phyloP scores from a whole-genome alignment of 2,113 vertebrate genomes.

The Spea multiplicata region DNA sequence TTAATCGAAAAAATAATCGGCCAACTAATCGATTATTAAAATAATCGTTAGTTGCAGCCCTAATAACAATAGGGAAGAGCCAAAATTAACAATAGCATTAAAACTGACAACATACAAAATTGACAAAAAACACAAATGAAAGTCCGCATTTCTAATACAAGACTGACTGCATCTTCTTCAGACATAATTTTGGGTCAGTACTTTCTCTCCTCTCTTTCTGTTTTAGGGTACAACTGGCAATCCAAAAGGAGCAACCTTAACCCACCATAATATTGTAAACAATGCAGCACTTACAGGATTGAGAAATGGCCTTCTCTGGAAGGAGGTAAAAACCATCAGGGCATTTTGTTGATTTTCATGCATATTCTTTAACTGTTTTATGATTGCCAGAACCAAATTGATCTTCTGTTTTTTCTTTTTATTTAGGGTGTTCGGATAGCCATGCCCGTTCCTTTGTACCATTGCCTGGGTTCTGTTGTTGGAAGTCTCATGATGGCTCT shows the following conservation, averaged over 20 bases:
- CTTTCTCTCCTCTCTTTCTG: constrained; percentile 43
- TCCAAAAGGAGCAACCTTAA: constrained; percentile 88
- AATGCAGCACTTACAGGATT: constrained; percentile 72
- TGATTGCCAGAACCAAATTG: neutral
- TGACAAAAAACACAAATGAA: no score
- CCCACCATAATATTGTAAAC: constrained; percentile 91
- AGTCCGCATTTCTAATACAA: no score
- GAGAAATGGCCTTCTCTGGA: constrained; percentile 64
- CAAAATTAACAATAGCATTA: no score
- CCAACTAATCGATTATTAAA: no score
- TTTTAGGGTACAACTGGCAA: constrained; percentile 86
- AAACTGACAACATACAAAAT: no score
- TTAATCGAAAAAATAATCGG: no score
- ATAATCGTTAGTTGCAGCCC: no score
- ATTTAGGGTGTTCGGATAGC: constrained; percentile 61
- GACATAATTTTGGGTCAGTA: no score
- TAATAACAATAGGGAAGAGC: no score
- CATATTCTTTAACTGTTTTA: no score
- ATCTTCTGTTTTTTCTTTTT: constrained; percentile 37
- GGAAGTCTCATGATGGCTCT: constrained; percentile 73
- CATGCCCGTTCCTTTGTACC: constrained; percentile 81
- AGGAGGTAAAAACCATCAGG: constrained; percentile 64
- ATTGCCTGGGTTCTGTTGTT: constrained; percentile 85
- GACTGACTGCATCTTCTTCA: no score
- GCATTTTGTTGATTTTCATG: no score